These are phyloP conservation scores for Galendromus occidentalis DNA, from an alignment of 1,140 invertebrate genomes.

Conservation along the genomic window DNA sequence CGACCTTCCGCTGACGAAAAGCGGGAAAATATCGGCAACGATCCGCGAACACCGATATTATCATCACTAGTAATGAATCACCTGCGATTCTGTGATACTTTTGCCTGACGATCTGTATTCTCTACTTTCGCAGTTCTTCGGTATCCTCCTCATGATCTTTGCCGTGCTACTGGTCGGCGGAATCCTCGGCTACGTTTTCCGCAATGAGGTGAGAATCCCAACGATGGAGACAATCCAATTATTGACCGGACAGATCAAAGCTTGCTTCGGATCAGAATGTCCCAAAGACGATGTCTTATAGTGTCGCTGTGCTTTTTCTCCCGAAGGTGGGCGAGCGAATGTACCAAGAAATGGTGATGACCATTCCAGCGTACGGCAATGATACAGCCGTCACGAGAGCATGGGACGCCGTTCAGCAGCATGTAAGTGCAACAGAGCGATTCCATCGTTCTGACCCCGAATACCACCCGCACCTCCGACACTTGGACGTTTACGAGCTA, in stretches of 20 bases:
- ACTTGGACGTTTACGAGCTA: background rate
- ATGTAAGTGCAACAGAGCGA: too few species aligned
- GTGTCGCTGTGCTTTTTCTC: conserved; percentile 20
- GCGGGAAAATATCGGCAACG: too few species aligned
- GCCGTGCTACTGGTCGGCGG: conserved; percentile 65
- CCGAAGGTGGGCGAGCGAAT: conserved; percentile 37
- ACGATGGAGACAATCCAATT: background rate
- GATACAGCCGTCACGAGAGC: conserved; percentile 42
- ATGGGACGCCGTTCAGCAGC: conserved; percentile 56
- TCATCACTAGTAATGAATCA: background rate
- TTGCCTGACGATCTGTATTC: conserved; percentile 13
- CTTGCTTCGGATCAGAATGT: background rate
- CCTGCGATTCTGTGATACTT: background rate
- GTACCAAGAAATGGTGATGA: conserved; percentile 48
- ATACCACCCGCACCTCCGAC: too few species aligned
- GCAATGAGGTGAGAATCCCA: conserved; percentile 28
- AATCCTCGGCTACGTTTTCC: conserved; percentile 61
- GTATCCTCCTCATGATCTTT: conserved; percentile 60
- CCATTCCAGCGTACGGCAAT: conserved; percentile 42
- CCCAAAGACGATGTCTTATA: background rate
- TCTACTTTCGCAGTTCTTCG: conserved; percentile 53
- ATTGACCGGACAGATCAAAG: background rate
- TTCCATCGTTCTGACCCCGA: background rate
- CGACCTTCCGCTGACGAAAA: too few species aligned
- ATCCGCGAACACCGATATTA: background rate